Conservation (phyloP, 2,888 invertebrate genomes). For the Hirtodrosophila trivittata region DNA sequence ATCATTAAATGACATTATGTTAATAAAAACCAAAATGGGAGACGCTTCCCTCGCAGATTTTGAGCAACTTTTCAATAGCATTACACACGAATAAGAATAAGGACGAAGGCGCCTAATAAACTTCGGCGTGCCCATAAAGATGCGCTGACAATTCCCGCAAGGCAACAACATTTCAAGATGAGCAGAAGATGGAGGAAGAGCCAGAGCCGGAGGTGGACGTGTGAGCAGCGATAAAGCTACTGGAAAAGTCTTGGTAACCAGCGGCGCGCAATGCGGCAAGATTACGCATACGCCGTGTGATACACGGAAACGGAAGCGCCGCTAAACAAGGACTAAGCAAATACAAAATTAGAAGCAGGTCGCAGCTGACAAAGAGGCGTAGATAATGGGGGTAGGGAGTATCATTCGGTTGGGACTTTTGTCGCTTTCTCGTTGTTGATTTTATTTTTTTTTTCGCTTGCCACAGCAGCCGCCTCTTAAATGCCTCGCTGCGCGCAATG, state of each 20-base stretch:
- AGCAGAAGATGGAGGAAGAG: background rate
- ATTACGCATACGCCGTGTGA: constrained; percentile 67
- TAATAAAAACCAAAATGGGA: constrained; percentile 62
- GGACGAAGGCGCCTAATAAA: constrained; percentile 62
- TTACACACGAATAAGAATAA: constrained; percentile 11
- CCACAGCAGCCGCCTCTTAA: constrained; percentile 50
- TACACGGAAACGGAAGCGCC: background rate
- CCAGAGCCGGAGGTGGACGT: constrained; percentile 12
- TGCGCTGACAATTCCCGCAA: constrained; percentile 70
- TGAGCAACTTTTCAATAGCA: constrained; percentile 63
- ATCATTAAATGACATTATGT: constrained; percentile 75
- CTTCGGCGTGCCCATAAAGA: constrained; percentile 62
- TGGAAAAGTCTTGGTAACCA: background rate
- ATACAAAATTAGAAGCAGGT: constrained; percentile 55
- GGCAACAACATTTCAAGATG: constrained; percentile 21
- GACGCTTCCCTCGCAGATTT: constrained; percentile 45
- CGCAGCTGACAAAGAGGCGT: constrained; percentile 29
- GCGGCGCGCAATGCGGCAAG: constrained; percentile 49
- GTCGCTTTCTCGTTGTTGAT: constrained; percentile 9
- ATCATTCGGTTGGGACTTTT: constrained; percentile 31
- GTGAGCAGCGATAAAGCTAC: constrained; percentile 38
- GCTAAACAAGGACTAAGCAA: constrained; percentile 37
- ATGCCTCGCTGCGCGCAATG: constrained; percentile 79
- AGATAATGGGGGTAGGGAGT: constrained; percentile 27
- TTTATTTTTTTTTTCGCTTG: constrained; percentile 9